Evolutionary conservation across 2,888 invertebrate species (phyloP), one percentile per base, ranked within the genome.

Genomic region (Baronia brevicornis): DNA sequence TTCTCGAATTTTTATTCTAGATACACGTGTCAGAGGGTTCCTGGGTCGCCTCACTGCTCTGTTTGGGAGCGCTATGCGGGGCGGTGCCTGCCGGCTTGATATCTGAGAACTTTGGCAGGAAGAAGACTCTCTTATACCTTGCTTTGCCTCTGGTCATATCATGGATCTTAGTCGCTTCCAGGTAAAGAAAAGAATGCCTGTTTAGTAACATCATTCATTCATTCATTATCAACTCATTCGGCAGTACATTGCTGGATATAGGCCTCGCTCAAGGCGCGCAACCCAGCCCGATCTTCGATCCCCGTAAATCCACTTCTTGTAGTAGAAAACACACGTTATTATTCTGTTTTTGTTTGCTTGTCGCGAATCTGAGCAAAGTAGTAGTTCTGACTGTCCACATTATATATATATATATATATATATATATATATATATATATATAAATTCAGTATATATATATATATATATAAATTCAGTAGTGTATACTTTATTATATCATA

Each of bases 121-220:
- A 87, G 61, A 78, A 85, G 44, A 82, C 85, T 0, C 52, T 88
- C 14, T 70, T 86, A 6, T 72, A 86, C 32, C 51, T 87, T 7
- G 82, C 87, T 0, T 39, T 87, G 14, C 87, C 88, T 0, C 48
- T 88, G 4, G 57, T 87, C 0, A 71, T 84, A 0, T 85, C 87
- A 0, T 88, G 88, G 87, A 69, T 86, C 18, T 54, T 87, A 9
- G 85, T 88, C 0, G 86, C 85, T 35, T 86, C 82, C 2, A 85
- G 87, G 87, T 87, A 54, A 18, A 13, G 13, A 13, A 8, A 17
- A 2, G 8, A 5, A 3, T 24, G 13, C 1, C 8, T n/a, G n/a
- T n/a, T n/a, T n/a, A n/a, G n/a, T n/a, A n/a, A n/a, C 32, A 6
- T 21, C 4, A 5, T 10, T 18, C 7, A 14, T 11, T 11, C 4